Base-by-base conservation (phyloP, 1,140 invertebrate genomes). In the Delia radicum region DNA sequence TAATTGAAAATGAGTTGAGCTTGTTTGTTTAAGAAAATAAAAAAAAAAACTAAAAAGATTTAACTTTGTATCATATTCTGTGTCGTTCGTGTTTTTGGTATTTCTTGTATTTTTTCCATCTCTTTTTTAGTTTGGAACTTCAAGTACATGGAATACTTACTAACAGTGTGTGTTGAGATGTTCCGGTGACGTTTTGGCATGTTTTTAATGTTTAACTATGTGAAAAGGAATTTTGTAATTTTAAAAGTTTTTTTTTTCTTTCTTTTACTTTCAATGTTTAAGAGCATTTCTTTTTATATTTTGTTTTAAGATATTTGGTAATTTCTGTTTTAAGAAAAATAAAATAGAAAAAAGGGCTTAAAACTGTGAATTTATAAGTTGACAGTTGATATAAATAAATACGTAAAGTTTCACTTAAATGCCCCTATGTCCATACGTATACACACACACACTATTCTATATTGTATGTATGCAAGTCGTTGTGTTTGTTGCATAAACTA, bases 1-100 rank as follows among this genome's bases (percentile, higher is more conserved):
- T 65, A 65, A 65, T 65, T 65, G 62, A 65, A 65, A 65, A 65
- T 65, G 62, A 65, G 62, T 65, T 65, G 27, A 13, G 37, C 37
- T 42, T 42, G 37, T 42, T 42, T 5, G 0, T 5, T 5, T 15
- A 42, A 42, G n/a, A 42, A 10, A 42, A 33, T 33, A 33, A 33
- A 33, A 33, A 33, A 33, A 33, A 33, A 33, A 5, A 33, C 31
- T 33, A 33, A 42, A 42, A n/a, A 28, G 29, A 65, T 29, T 5
- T 29, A 28, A 65, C 27, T 29, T 61, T 21, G 55, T 24, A n/a
- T 65, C 26, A 26, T 27, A 26, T 26, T 63, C n/a, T 65, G 12
- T 65, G 3, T 15, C 62, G 26, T 65, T 65, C 1, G 1, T 63
- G 62, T 29, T 27, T 61, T 61, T 61, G 8, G 3, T 24, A 7